These are phyloP conservation scores for Diorhabda carinulata DNA, from an alignment of 1,140 invertebrate genomes.

Conservation along the genomic window DNA sequence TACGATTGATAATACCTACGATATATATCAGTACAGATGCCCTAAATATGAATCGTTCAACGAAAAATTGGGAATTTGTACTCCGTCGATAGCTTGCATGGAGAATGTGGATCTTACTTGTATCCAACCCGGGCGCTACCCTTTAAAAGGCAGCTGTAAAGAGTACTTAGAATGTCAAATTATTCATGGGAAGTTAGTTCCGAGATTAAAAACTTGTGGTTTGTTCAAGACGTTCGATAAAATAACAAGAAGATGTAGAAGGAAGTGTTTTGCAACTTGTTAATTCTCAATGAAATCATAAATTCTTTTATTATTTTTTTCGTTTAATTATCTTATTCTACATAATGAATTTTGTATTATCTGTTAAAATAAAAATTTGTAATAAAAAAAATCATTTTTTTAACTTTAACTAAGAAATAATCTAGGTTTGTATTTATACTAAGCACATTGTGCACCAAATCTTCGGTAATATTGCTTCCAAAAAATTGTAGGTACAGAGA, in stretches of 20 bases:
- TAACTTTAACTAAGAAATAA: no score
- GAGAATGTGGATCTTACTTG: constrained; percentile 27
- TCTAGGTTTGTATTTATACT: no score
- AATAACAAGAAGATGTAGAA: constrained; percentile 29
- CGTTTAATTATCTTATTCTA: no score
- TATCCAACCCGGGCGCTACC: constrained; percentile 29
- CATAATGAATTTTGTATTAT: no score
- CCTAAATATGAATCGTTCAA: constrained; percentile 22
- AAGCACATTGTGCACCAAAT: no score
- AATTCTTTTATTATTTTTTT: no score
- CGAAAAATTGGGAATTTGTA: constrained; percentile 19
- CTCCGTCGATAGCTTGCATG: constrained; percentile 19
- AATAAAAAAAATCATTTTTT: no score
- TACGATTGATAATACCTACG: constrained; percentile 16
- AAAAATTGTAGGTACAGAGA: no score
- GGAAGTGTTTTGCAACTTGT: constrained; percentile 28
- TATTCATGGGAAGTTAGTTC: constrained; percentile 12
- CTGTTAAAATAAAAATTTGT: no score
- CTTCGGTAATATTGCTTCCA: no score
- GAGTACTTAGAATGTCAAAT: constrained; percentile 36
- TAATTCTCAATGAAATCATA: neutral
- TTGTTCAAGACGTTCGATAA: constrained; percentile 32
- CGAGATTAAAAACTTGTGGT: constrained; percentile 29
- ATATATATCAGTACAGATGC: constrained; percentile 30
- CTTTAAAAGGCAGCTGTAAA: constrained; percentile 34